Conservation (phyloP, 2,797 vertebrate genomes). For the Pseudochirops corinnae region DNA sequence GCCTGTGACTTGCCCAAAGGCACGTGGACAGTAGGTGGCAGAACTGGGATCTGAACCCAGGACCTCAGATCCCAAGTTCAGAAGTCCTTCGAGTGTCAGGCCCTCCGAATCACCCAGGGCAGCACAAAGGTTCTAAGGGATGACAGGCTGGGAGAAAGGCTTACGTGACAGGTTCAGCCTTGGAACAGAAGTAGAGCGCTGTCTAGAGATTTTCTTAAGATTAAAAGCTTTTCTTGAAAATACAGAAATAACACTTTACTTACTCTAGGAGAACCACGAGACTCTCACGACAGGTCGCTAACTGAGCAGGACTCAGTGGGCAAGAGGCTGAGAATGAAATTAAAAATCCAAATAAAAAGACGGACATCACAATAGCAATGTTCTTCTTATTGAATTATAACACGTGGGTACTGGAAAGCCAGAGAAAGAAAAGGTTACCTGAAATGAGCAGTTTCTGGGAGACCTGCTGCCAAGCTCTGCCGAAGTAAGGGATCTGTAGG, state of each 20-base stretch:
- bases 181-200: neutral
- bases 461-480: conserved; percentile 90
- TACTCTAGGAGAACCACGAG: conserved; percentile 94
- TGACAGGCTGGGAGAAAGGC: neutral
- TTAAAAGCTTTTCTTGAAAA: neutral
- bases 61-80: neutral
- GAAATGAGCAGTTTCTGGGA: conserved; percentile 92
- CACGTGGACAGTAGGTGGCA: neutral
- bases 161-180: neutral
- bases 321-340: conserved; percentile 88
- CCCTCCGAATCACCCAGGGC: neutral
- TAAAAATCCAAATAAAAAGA: neutral
- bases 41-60: neutral
- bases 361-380: neutral
- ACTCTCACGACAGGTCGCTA: conserved; percentile 90
- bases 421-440: conserved; percentile 84
- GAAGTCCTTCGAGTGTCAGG: too few relatives aligned
- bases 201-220: neutral
- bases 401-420: neutral
- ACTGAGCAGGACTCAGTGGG: conserved; percentile 90
- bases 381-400: neutral
- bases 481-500: conserved; percentile 85
- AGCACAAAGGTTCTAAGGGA: neutral
- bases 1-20: neutral
- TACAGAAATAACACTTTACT: conserved; percentile 59